Evolutionary conservation across 35 echinoderm and acorn worm genomes (phyloP), one percentile per base, ranked within the genome.

Genomic region (Acanthaster planci): DNA sequence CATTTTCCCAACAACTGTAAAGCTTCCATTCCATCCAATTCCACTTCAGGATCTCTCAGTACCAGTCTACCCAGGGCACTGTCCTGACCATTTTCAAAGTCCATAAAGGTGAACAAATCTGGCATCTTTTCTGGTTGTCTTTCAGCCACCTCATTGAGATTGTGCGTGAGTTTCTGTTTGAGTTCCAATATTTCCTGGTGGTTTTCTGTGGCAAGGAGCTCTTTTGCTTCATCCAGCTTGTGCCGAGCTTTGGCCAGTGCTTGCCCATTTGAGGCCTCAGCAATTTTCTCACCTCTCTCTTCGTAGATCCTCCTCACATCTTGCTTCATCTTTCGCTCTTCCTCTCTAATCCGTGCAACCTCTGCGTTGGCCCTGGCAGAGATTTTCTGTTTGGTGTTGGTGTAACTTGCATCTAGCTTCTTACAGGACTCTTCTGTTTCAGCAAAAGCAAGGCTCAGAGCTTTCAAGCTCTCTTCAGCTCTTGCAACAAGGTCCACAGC

Each of bases 331-430:
- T 72, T 72, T 0, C 34, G 23, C 64, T 72, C 64, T 29, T 72
- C 64, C 2, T 72, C 64, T 72, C 64, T 72, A 34, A 72, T 72
- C 64, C 64, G 22, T 21, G 64, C 64, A 72, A 72, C 64, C 64
- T 68, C 60, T 34, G 14, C 64, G 30, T 29, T 34, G 7, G 64
- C 64, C 64, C 34, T 72, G 10, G 23, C 34, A 14, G 64, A 36
- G 29, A 72, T 29, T 26, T 72, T 36, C 34, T 26, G 26, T 72
- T 3, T 72, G 23, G 23, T 29, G 7, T 10, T 7, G 0, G 0
- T 0, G 30, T 27, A 72, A 19, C 22, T 35, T 14, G 64, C 0
- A 4, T 72, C 64, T 72, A 72, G 34, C 0, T 0, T 0, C 64
- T 72, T 72, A 0, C 29, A 7, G 15, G 29, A 72, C 64, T 27